phyloP scores from a whole-genome alignment of 2,113 vertebrate genomes.

The Numenius arquata region DNA sequence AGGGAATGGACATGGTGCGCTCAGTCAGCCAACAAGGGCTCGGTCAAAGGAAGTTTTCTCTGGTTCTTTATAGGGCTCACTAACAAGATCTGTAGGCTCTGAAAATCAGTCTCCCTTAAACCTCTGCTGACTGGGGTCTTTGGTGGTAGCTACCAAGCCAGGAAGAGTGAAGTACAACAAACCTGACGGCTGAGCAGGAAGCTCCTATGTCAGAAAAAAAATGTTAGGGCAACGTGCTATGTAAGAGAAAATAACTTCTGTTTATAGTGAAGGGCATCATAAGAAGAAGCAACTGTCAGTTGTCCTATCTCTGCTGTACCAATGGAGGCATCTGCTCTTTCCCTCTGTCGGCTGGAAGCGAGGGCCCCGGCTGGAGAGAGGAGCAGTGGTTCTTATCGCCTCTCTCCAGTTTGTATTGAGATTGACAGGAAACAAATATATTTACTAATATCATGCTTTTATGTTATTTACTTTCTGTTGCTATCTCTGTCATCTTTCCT shows the following conservation, averaged over 20 bases:
- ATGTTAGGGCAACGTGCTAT: background rate
- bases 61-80: background rate
- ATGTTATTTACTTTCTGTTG: background rate
- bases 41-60: background rate
- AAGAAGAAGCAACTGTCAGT: background rate
- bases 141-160: background rate
- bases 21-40: background rate
- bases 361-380: background rate
- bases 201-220: background rate
- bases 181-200: background rate
- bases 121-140: background rate
- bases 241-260: background rate
- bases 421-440: slow-evolving; percentile 23
- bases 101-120: background rate
- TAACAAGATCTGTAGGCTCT: background rate
- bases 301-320: background rate
- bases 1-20: background rate
- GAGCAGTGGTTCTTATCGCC: background rate
- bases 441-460: slow-evolving; percentile 15
- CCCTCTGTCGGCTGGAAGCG: background rate
- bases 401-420: background rate
- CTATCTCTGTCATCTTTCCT: slow-evolving; percentile 30
- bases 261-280: background rate
- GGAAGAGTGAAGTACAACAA: background rate
- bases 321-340: background rate